Evolutionary conservation across 92 coral and sea anemone genomes (phyloP), one percentile per base, ranked within the genome.

Genomic region (Palythoa grandiflora): DNA sequence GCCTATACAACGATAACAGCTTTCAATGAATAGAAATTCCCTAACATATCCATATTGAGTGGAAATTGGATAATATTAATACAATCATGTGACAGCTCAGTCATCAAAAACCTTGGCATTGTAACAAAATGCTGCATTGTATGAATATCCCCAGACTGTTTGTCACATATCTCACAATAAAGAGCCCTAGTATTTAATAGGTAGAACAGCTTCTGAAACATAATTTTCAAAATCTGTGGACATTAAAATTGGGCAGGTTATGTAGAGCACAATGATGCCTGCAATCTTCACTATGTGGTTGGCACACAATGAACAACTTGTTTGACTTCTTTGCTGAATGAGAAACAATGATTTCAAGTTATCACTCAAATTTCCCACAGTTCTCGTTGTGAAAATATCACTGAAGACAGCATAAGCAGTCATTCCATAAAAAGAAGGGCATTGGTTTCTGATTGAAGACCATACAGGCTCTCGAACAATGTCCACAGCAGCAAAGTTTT

Each of bases 301-400:
- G 76, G 38, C 57, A 75, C 88, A 83, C 38, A 40, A 65, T 73
- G 78, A 1, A 28, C 88, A 89, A 89, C 54, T 15, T 17, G 91
- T 51, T 47, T 89, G 88, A 84, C 77, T 89, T 7, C 63, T 35
- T 75, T 89, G 92, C 65, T 89, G 86, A 76, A 89, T 48, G 54
- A 77, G 78, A 75, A 89, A 84, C 70, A 89, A 51, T 75, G 92
- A 89, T 35, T 68, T 84, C 38, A 89, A 51, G 50, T 84, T 80
- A 11, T 84, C 81, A 59, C 37, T 89, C 68, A 89, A 70, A 37
- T 6, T 70, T 15, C 68, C 92, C 7, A 89, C 36, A 17, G 89
- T 84, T 1, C 70, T 51, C 81, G 68, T 21, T 28, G 52, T 83
- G 63, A 81, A 73, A 15, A 73, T 73, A 73, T 73, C 78, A 73